A percentile compares a stretch with the other conserved stretches of the same genome.
Conservation (phyloP, 2,888 invertebrate genomes). For the Heteromurus nitidus region DNA sequence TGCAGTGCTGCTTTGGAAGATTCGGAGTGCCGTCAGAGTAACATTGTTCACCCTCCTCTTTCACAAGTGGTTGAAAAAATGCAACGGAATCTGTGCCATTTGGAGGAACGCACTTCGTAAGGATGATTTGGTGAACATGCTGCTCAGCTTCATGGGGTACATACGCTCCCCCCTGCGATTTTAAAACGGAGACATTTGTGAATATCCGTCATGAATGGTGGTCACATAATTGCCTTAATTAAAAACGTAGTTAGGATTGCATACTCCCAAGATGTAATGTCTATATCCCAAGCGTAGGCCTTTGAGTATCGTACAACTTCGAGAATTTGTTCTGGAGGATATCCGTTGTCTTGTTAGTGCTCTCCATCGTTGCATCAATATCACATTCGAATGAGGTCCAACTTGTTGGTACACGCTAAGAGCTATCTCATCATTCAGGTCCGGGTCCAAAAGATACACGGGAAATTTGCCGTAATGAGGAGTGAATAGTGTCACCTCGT, state of each 20-base stretch:
- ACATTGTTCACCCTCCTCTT: conserved; percentile 32
- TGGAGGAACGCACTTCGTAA: conserved; percentile 39
- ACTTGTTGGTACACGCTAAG: background rate
- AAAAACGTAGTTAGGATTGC: too few species aligned
- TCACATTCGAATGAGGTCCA: conserved; percentile 17
- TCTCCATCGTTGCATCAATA: conserved; percentile 39
- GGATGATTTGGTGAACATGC: conserved; percentile 35
- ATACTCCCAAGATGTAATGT: conserved; percentile 50
- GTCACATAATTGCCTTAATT: too few species aligned
- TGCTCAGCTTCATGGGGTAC: conserved; percentile 13
- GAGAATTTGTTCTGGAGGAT: conserved; percentile 4
- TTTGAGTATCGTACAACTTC: conserved; percentile 43
- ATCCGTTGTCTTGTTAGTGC: conserved; percentile 14
- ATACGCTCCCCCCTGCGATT: conserved; percentile 25
- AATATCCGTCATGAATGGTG: too few species aligned
- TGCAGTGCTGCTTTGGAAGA: conserved; percentile 38
- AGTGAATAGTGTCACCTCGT: conserved; percentile 33
- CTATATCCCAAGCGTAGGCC: conserved; percentile 8
- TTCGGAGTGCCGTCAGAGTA: background rate
- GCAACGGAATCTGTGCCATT: background rate
- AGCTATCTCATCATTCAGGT: background rate
- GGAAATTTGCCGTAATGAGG: conserved; percentile 24
- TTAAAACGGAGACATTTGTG: too few species aligned
- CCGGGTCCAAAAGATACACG: conserved; percentile 37
- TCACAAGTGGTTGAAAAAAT: conserved; percentile 37